A percentile compares a stretch with the other conserved stretches of the same genome.
Conservation (phyloP, 2,888 invertebrate genomes). For the Platycheirus albimanus region DNA sequence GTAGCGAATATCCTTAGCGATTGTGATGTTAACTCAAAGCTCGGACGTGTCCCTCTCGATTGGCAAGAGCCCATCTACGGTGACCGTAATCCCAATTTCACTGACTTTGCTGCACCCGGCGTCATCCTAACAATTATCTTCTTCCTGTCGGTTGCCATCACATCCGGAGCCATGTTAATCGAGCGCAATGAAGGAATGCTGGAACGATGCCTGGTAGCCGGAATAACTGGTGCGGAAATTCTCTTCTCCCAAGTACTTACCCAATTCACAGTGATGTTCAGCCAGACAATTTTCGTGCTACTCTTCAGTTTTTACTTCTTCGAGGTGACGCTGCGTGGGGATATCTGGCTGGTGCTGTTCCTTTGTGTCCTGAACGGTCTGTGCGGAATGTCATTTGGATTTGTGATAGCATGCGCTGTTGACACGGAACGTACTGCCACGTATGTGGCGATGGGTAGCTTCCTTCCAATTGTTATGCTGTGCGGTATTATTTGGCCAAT, state of each 20-base stretch:
- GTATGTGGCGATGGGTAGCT: constrained; percentile 92
- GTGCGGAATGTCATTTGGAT: constrained; percentile 97
- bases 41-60: constrained; percentile 84
- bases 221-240: constrained; percentile 90
- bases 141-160: constrained; percentile 96
- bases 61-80: constrained; percentile 91
- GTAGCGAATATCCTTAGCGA: constrained; percentile 85
- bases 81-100: constrained; percentile 90
- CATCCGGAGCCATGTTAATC: constrained; percentile 94
- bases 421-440: constrained; percentile 93
- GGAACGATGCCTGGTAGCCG: constrained; percentile 94
- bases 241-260: constrained; percentile 93
- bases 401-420: constrained; percentile 90
- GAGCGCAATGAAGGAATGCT: constrained; percentile 95
- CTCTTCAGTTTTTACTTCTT: constrained; percentile 91
- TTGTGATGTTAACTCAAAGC: constrained; percentile 87
- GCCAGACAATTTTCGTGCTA: constrained; percentile 91
- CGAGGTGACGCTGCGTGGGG: constrained; percentile 90
- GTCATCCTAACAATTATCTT: constrained; percentile 95
- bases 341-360: constrained; percentile 88
- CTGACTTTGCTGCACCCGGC: constrained; percentile 97
- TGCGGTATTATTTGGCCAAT: constrained; percentile 97
- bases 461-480: constrained; percentile 92
- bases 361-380: constrained; percentile 92
- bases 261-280: constrained; percentile 93